phyloP scores from a whole-genome alignment of 2,888 invertebrate genomes.

The Ormyrus pomaceus region DNA sequence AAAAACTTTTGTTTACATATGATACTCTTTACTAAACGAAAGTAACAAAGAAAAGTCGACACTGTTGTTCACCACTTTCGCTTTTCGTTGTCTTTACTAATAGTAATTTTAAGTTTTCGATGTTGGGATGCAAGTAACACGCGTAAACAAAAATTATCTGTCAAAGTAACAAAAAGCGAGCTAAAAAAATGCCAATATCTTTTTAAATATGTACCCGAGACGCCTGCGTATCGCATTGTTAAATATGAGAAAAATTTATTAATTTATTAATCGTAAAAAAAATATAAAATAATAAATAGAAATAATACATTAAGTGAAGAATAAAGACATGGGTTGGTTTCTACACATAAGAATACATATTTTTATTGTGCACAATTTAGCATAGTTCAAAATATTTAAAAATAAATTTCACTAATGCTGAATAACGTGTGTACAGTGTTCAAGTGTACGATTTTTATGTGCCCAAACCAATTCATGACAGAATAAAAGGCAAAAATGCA shows the following conservation, averaged over 20 bases:
- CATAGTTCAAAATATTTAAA: too few species aligned
- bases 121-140: background rate
- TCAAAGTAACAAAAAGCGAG: slow-evolving; percentile 13
- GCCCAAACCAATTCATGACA: too few species aligned
- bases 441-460: too few species aligned
- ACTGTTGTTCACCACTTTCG: background rate
- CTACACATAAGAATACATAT: too few species aligned
- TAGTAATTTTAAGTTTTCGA: background rate
- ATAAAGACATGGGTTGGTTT: too few species aligned
- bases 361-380: too few species aligned
- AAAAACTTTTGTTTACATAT: slow-evolving; percentile 5
- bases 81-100: slow-evolving; percentile 1
- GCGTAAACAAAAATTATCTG: background rate
- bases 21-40: slow-evolving; percentile 8
- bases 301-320: background rate
- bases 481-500: slow-evolving; percentile 34
- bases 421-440: too few species aligned
- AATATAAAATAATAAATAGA: slow-evolving; percentile 41
- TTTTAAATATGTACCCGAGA: slow-evolving; percentile 23
- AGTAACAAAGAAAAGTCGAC: slow-evolving; percentile 14
- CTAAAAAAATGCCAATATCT: slow-evolving; percentile 34
- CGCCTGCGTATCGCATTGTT: slow-evolving; percentile 25
- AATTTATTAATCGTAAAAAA: slow-evolving; percentile 23
- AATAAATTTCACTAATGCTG: too few species aligned
- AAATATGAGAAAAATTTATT: slow-evolving; percentile 21